Percentiles rank a stretch among this genome's conserved stretches.
Evolutionary conservation across 2,113 vertebrate species (phyloP).

Genomic region (Chaetodon auriga): DNA sequence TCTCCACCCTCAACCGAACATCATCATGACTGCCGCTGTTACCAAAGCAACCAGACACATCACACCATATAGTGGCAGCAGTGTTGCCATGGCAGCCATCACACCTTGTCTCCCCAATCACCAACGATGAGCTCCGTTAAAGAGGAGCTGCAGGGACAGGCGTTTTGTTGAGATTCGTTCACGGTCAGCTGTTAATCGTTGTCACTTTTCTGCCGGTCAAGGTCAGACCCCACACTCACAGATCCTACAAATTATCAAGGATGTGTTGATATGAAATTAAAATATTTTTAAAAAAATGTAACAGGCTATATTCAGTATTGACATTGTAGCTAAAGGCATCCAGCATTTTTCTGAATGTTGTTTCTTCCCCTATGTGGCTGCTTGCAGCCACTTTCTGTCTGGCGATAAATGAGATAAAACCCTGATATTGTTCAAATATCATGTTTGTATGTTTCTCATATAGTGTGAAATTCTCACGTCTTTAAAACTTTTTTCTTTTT

Average conservation of each 20-base stretch:
- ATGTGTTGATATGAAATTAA: not conserved
- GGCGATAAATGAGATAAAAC: not conserved
- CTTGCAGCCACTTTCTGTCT: not conserved
- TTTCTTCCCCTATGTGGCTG: not conserved
- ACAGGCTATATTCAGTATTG: not conserved
- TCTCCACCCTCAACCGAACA: slow-evolving; percentile 8
- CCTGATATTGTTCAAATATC: no score
- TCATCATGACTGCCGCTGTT: slow-evolving; percentile 46
- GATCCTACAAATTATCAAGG: no score
- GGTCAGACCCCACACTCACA: not conserved
- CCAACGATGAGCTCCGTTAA: slow-evolving; percentile 19
- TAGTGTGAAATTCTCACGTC: not conserved
- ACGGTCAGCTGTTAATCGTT: not conserved
- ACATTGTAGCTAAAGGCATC: not conserved
- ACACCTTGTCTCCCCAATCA: slow-evolving; percentile 71
- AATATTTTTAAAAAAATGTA: not conserved
- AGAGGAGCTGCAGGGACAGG: not conserved
- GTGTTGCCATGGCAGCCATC: slow-evolving; percentile 74
- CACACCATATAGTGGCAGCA: slow-evolving; percentile 44
- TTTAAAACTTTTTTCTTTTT: not conserved
- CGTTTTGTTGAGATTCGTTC: not conserved
- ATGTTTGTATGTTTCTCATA: not conserved
- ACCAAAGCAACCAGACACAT: slow-evolving; percentile 64
- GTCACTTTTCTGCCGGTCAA: not conserved
- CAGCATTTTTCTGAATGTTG: not conserved